Base-by-base conservation (phyloP, 2,888 invertebrate genomes). In the Choristoneura rosaceana region DNA sequence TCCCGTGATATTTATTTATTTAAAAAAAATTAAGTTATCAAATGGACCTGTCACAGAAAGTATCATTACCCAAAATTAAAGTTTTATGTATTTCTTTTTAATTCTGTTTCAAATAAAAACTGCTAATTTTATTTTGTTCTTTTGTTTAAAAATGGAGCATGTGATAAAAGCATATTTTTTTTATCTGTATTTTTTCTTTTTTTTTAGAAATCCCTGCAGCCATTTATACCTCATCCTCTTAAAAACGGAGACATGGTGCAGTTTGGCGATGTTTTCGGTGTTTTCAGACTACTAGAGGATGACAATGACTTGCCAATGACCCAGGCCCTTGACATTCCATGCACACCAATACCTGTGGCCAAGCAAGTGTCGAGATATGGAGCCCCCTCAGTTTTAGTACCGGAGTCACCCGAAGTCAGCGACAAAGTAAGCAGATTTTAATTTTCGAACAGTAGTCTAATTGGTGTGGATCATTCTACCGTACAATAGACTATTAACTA, bases 361-460 rank as follows among this genome's bases (percentile, higher is more conserved):
- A 83, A 79, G 69, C 80, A 82, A 76, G 69, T 84, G 3, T 84
- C 88, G 0, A 87, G 84, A 75, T 47, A 88, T 70, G 81, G 80
- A 74, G 77, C 61, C 15, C 81, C 84, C 2, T 80, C 77, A 0
- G 90, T 87, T 4, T 83, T 84, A 12, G 81, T 93, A 74, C 93
- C 93, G 0, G 93, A 93, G 75, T 93, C 93, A 4, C 93, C 93
- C 2, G 93, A 94, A 81, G 85, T 90, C 67, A 93, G 93, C 78
- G 92, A 93, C 74, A 87, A 80, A 82, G 93, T 93, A 81, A 78
- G 81, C 77, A 15, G n/a, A 4, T 14, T 25, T 25, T 0, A 2
- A 25, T 2, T 1, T 25, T 25, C 0, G 25, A 25, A 25, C 25
- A 25, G 25, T 25, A 25, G 25, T 25, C 1, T 1, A 25, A 25